Evolutionary conservation across 2,888 invertebrate species (phyloP).

Genomic region (Diachrysia chrysitis): DNA sequence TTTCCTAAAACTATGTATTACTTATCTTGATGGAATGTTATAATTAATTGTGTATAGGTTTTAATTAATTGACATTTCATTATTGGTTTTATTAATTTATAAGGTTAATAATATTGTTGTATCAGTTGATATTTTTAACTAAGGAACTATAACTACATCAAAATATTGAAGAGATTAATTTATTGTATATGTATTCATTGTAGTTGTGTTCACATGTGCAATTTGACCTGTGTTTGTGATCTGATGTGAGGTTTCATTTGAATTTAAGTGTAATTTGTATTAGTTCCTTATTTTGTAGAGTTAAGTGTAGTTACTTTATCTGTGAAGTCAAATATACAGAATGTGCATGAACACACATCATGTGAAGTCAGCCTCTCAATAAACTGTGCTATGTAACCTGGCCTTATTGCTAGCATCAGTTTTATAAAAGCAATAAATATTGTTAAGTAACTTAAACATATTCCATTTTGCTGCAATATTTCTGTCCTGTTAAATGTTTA

Average conservation of each 20-base stretch:
- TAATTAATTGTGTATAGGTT: slow-evolving; percentile 71
- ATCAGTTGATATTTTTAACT: slow-evolving; percentile 86
- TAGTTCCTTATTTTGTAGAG: slow-evolving; percentile 87
- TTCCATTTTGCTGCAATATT: slow-evolving; percentile 67
- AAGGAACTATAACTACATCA: slow-evolving; percentile 76
- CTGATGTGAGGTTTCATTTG: slow-evolving; percentile 85
- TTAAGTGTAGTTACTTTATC: slow-evolving; percentile 76
- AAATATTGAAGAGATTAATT: slow-evolving; percentile 85
- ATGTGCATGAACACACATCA: slow-evolving; percentile 59
- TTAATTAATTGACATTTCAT: slow-evolving; percentile 83
- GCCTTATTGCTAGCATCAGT: slow-evolving; percentile 86
- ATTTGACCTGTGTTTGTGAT: slow-evolving; percentile 87
- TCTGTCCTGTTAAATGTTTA: slow-evolving; percentile 58
- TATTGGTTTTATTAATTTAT: slow-evolving; percentile 79
- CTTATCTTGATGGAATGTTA: slow-evolving; percentile 77
- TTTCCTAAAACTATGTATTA: slow-evolving; percentile 69
- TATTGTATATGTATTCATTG: slow-evolving; percentile 82
- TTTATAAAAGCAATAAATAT: slow-evolving; percentile 78
- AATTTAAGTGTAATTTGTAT: slow-evolving; percentile 84
- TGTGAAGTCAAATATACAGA: slow-evolving; percentile 66
- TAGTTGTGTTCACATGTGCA: slow-evolving; percentile 85
- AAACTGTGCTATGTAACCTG: slow-evolving; percentile 60
- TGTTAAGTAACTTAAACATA: slow-evolving; percentile 69
- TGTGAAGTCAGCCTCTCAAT: slow-evolving; percentile 61
- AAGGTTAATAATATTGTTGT: slow-evolving; percentile 77